Percentiles rank a stretch among this genome's conserved stretches.
phyloP scores from a whole-genome alignment of 2,113 vertebrate genomes.

The Oxyruncus cristatus region DNA sequence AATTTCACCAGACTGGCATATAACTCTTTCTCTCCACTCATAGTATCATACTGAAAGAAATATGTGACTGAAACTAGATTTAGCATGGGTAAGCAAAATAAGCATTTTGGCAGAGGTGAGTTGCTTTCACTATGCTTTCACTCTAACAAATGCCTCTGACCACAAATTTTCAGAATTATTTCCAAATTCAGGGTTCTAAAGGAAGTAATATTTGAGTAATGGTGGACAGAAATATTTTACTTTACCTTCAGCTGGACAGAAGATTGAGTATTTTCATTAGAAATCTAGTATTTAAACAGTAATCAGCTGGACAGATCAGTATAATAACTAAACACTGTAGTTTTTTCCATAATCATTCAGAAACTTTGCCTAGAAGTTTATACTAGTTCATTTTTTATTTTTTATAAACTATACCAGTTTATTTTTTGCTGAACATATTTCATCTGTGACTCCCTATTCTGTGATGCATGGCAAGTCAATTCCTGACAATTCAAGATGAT shows the following conservation, averaged over 20 bases:
- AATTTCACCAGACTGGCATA: background rate
- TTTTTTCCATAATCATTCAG: background rate
- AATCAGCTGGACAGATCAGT: background rate
- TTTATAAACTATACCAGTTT: background rate
- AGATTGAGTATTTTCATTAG: background rate
- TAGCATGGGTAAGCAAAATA: background rate
- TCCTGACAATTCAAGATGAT: background rate
- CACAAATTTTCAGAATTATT: background rate
- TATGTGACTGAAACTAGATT: background rate
- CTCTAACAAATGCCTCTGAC: background rate
- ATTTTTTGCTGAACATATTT: background rate
- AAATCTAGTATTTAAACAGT: background rate
- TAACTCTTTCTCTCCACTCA: background rate
- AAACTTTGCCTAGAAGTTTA: background rate
- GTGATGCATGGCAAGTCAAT: background rate
- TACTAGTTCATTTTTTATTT: background rate
- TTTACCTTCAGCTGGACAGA: background rate
- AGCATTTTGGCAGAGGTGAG: background rate
- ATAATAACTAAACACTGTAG: background rate
- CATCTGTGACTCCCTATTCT: background rate
- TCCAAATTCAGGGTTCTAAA: background rate
- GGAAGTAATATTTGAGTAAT: background rate
- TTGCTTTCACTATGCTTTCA: background rate
- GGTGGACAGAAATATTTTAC: background rate
- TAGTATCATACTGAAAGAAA: background rate